These are phyloP conservation scores for Otolemur garnettii DNA, from an alignment of 2,113 vertebrate species.

Conservation along the genomic window DNA sequence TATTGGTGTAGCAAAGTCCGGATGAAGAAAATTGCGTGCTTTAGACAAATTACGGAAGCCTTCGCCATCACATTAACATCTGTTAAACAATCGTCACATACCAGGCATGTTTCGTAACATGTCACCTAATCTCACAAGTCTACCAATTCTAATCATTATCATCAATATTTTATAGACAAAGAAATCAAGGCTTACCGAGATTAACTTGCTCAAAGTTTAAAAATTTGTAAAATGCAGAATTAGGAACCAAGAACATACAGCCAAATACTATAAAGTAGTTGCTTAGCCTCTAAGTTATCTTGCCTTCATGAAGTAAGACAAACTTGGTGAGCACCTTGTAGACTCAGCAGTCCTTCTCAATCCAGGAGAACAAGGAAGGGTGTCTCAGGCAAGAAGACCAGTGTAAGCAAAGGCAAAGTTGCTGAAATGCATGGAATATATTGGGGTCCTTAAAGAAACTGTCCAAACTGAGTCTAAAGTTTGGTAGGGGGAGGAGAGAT, in stretches of 20 bases:
- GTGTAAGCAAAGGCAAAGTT: not conserved
- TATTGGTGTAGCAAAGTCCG: not conserved
- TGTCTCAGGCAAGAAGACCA: not conserved
- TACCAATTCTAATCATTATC: not conserved
- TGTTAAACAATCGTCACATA: not conserved
- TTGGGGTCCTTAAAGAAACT: not conserved
- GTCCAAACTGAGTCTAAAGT: not conserved
- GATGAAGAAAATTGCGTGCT: not conserved
- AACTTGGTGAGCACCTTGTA: not conserved
- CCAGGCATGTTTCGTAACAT: not conserved
- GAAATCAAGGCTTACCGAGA: not conserved
- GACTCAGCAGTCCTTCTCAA: not conserved
- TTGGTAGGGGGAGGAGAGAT: not conserved
- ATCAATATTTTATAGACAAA: slow-evolving; percentile 34
- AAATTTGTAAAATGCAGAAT: not conserved
- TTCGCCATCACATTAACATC: not conserved
- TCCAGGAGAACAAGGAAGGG: not conserved
- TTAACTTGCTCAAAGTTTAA: not conserved
- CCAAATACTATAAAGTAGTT: not conserved
- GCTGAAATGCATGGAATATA: not conserved
- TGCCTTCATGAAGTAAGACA: not conserved
- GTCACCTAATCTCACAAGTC: not conserved
- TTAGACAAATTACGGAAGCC: not conserved
- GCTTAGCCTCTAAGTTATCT: not conserved
- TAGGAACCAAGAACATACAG: not conserved